These are phyloP conservation scores for Loripinus fragilis DNA, from an alignment of 2,888 invertebrate species.

Conservation along the genomic window DNA sequence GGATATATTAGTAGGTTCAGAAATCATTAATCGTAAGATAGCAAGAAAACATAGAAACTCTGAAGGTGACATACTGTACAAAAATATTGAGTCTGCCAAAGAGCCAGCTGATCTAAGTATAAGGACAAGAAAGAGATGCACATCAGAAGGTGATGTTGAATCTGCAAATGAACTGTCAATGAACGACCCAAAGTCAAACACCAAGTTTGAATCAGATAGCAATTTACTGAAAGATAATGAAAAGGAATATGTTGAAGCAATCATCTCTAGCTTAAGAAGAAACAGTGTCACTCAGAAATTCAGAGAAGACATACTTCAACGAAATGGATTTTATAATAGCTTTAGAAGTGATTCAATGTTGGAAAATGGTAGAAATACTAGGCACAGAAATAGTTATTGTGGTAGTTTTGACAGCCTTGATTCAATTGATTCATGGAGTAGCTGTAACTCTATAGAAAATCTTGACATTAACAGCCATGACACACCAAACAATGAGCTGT, in stretches of 20 bases:
- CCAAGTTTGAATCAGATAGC: not conserved
- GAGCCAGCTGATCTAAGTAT: not conserved
- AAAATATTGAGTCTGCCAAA: not conserved
- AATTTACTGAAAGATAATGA: not conserved
- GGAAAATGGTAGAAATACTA: not conserved
- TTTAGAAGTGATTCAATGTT: not conserved
- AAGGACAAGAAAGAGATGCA: not conserved
- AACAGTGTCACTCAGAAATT: conserved; percentile 8
- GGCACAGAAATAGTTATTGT: conserved; percentile 8
- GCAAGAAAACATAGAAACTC: not conserved
- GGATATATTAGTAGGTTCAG: not conserved
- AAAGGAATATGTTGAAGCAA: conserved; percentile 14
- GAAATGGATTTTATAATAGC: conserved; percentile 4
- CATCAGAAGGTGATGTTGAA: not conserved
- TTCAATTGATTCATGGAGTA: conserved; percentile 10
- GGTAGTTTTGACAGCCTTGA: conserved; percentile 11
- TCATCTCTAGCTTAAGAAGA: conserved; percentile 5
- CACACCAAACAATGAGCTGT: not conserved
- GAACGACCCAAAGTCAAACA: not conserved
- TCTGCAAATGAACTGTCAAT: too few relatives aligned
- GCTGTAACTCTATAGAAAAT: conserved; percentile 5
- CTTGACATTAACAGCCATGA: not conserved
- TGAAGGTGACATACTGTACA: not conserved
- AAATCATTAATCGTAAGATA: not conserved
- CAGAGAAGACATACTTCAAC: not conserved